These are phyloP conservation scores for Esox masquinongy DNA, from an alignment of 2,797 vertebrate species.

Conservation along the genomic window DNA sequence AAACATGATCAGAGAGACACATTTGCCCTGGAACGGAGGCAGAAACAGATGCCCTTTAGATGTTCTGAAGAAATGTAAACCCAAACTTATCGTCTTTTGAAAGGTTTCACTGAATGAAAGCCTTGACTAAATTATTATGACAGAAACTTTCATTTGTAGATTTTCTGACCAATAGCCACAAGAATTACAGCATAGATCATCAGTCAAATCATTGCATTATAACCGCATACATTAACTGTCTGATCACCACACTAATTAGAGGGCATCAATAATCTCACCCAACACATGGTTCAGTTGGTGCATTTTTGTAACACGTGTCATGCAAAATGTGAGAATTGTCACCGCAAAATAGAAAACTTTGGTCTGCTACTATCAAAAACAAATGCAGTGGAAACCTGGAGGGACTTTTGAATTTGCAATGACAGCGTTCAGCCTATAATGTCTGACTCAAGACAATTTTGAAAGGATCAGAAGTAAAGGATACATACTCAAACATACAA, in stretches of 20 bases:
- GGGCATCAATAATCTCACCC: too few species aligned
- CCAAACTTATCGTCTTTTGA: constrained; percentile 52
- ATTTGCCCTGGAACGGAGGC: constrained; percentile 58
- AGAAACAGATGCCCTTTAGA: constrained; percentile 63
- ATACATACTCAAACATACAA: constrained; percentile 52
- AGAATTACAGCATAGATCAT: too few species aligned
- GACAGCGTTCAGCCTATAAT: constrained; percentile 31
- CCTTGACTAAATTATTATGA: constrained; percentile 29
- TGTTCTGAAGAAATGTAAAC: constrained; percentile 54
- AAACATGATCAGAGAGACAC: constrained; percentile 69
- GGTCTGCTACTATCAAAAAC: too few species aligned
- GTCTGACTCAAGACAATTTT: constrained; percentile 19
- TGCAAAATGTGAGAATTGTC: too few species aligned
- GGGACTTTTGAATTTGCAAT: constrained; percentile 25
- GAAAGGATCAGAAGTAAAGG: constrained; percentile 52
- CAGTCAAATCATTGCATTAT: too few species aligned
- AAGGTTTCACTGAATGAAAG: constrained; percentile 25
- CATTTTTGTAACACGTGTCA: too few species aligned
- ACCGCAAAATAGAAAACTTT: too few species aligned
- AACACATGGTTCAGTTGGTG: too few species aligned
- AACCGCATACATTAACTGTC: too few species aligned
- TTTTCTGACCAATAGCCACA: too few species aligned
- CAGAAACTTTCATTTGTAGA: too few species aligned
- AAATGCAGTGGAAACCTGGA: neutral
- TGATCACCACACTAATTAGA: too few species aligned